Base-by-base conservation (phyloP, 2,113 vertebrate genomes). In the Heloderma charlesbogerti region DNA sequence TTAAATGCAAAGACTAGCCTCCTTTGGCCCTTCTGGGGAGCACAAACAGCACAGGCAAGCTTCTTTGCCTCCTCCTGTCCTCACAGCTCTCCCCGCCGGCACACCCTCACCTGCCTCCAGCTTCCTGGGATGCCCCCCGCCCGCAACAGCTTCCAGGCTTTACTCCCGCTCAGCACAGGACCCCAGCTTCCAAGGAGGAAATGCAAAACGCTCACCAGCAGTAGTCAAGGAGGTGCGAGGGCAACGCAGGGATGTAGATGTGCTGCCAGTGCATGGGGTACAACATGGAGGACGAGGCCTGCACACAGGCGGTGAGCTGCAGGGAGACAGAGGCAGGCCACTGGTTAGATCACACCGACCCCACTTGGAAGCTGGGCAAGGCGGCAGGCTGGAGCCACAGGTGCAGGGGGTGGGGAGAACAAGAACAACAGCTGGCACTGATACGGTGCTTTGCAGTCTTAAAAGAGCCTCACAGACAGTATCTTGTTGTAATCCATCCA, bases 241-340 rank as follows among this genome's bases (percentile, higher is more conserved):
- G 98, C 54, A 99, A 96, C 0, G 98, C 98, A 20, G 98, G 98
- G 88, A 99, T 99, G 94, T 98, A 98, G 95, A 99, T 98, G 92
- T 99, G 98, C 86, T 99, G 98, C 98, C 98, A 99, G 97, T 96
- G 97, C 98, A 99, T 99, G 88, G 98, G 98, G 86, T 98, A 98
- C 16, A 99, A 96, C 92, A 98, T 95, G 12, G 97, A 96, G 13
- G 97, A 97, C 66, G 98, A 97, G 8, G 98, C 98, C 20, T 99
- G 98, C 34, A 99, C 95, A 22, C 98, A 99, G 3, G 98, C 98
- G 0, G 98, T 98, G 86, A 99, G 95, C 98, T 99, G 92, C 60
- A 84, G 90, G 84, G 16, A 78, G 85, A 67, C 13, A 72, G 29
- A 83, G 25, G 75, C 51, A 79, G 18, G 48, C 22, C 22, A 12